A percentile compares a stretch with the other conserved stretches of the same genome.
These are phyloP conservation scores for Clarias laeviceps DNA, from an alignment of 2,797 vertebrate genomes.

Conservation along the genomic window DNA sequence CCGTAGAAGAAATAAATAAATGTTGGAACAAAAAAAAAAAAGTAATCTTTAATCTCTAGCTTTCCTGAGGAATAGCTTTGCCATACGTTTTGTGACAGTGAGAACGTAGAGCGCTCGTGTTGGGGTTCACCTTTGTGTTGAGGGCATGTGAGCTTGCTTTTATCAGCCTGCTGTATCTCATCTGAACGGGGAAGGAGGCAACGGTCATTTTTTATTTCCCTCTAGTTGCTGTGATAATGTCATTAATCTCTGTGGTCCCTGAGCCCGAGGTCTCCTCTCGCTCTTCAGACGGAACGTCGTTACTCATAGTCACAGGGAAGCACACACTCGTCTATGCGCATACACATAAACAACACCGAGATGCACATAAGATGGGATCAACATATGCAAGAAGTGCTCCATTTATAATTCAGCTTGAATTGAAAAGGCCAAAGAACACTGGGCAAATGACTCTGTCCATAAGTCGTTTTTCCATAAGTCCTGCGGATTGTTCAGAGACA, in stretches of 20 bases:
- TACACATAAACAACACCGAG: slow-evolving; percentile 27
- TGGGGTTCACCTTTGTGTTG: slow-evolving; percentile 36
- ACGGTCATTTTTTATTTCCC: slow-evolving; percentile 38
- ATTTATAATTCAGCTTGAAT: background rate
- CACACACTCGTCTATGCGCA: background rate
- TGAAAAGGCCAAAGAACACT: no score
- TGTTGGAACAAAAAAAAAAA: background rate
- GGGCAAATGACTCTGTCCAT: no score
- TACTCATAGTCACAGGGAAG: slow-evolving; percentile 34
- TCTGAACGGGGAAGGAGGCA: slow-evolving; percentile 6
- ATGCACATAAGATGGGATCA: slow-evolving; percentile 20
- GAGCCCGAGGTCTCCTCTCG: slow-evolving; percentile 35
- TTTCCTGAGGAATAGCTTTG: slow-evolving; percentile 27
- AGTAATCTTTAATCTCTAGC: background rate
- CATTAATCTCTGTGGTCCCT: slow-evolving; percentile 44
- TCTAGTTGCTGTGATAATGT: slow-evolving; percentile 38
- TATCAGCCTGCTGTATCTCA: slow-evolving; percentile 40
- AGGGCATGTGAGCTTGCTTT: slow-evolving; percentile 17
- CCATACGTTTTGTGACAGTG: slow-evolving; percentile 30
- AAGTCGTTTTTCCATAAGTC: no score
- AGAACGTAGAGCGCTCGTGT: slow-evolving; percentile 27
- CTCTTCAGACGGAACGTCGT: slow-evolving; percentile 29
- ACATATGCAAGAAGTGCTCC: slow-evolving; percentile 5
- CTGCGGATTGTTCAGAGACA: no score
- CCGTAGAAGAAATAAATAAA: background rate